Evolutionary conservation across 2,888 invertebrate genomes (phyloP).

Genomic region (Bimastos eiseni): DNA sequence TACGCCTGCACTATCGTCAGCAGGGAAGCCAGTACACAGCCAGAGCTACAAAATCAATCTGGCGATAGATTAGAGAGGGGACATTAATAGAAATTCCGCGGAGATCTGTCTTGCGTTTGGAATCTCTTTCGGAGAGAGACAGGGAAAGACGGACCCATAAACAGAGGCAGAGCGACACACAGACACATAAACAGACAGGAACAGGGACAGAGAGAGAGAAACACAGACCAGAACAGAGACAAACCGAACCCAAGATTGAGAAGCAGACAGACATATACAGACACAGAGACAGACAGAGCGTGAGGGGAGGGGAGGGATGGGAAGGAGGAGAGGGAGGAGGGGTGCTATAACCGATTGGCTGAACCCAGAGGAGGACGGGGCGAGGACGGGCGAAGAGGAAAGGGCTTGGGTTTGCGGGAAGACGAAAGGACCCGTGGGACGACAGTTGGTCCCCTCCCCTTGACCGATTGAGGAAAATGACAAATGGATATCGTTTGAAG

Average conservation of each 20-base stretch:
- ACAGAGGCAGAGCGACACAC: background rate
- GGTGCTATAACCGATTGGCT: background rate
- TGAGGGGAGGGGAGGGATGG: no score
- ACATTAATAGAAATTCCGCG: background rate
- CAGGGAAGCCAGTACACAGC: background rate
- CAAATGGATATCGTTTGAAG: background rate
- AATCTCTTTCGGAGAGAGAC: background rate
- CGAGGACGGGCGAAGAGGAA: background rate
- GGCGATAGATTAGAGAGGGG: background rate
- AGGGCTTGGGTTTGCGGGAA: background rate
- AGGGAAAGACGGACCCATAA: background rate
- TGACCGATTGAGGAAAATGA: background rate
- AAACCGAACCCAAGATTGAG: no score
- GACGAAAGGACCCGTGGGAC: background rate
- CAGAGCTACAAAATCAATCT: background rate
- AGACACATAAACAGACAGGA: no score
- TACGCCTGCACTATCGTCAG: background rate
- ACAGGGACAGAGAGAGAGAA: no score
- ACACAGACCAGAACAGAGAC: no score
- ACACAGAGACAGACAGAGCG: background rate
- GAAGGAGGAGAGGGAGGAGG: background rate
- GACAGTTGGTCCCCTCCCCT: background rate
- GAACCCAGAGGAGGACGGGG: background rate
- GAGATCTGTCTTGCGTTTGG: background rate
- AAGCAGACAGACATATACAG: no score